Base-by-base conservation (phyloP, 2,797 vertebrate genomes). In the Anomalospiza imberbis region DNA sequence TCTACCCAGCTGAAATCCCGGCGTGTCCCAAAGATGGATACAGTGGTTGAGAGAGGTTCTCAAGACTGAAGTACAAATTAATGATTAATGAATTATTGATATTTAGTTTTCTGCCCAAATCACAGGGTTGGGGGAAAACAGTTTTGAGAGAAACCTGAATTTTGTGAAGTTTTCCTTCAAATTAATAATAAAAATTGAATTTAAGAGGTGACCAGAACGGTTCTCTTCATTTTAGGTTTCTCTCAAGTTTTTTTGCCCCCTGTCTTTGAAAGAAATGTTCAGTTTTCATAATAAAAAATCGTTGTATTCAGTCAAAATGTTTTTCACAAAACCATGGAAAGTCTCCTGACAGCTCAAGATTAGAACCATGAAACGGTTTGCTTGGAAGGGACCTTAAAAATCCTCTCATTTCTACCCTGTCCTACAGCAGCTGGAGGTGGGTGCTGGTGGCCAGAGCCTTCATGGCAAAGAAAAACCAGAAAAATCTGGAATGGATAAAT, bases 231-330 rank as follows among this genome's bases (percentile, higher is more conserved):
- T 73, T 71, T 40, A 20, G 12, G 19, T 34, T 53, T 65, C 55
- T 47, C 75, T 55, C 9, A 4, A 42, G 21, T 12, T 12, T 73
- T 72, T 82, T 4, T 57, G 63, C 48, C 2, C 7, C 2, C 19
- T 6, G 2, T 36, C 8, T 54, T 85, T 22, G 9, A 74, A 74
- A 82, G 36, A 55, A 78, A 67, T 1, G 0, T 17, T 61, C 28
- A 0, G 2, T 47, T 90, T 60, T 40, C 25, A 5, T 6, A 4
- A 18, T 10, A 31, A 58, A 84, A 72, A 20, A 2, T 0, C 13
- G 4, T 2, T 4, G 0, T 7, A 10, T 15, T 51, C 12, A 20
- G 18, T 29, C 13, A 63, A 79, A 88, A 63, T 10, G 9, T 18
- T 67, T 62, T 67, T 13, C 67, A 58, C 25, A 72, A 47, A 91